A percentile compares a stretch with the other conserved stretches of the same genome.
Conservation (phyloP, 2,797 vertebrate species). For the Enteromius unitaeniatus region DNA sequence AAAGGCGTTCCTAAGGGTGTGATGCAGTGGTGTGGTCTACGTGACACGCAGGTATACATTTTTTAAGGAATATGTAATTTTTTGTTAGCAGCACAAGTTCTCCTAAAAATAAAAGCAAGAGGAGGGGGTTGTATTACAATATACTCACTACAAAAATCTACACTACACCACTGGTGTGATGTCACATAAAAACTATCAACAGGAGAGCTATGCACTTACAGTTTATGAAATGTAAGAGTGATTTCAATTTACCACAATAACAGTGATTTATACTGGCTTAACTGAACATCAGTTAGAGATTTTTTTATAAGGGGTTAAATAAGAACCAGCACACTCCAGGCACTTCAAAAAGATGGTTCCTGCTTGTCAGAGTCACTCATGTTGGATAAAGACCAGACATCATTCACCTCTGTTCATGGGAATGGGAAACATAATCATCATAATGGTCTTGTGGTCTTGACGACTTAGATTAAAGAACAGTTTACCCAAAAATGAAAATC, state of each 20-base stretch:
- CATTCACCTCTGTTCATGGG: slow-evolving; percentile 72
- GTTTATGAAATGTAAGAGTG: background rate
- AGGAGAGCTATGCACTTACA: background rate
- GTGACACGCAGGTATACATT: too few relatives aligned
- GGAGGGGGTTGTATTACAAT: too few relatives aligned
- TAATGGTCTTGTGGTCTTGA: background rate
- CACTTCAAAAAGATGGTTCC: slow-evolving; percentile 34
- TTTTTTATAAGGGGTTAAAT: slow-evolving; percentile 10
- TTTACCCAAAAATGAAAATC: background rate
- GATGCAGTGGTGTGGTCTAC: too few relatives aligned
- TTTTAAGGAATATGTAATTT: too few relatives aligned
- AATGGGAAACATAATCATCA: background rate
- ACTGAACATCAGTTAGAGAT: slow-evolving; percentile 13
- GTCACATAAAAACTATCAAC: too few relatives aligned
- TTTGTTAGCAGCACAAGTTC: too few relatives aligned
- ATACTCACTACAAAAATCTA: too few relatives aligned
- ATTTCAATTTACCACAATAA: background rate
- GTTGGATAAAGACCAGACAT: slow-evolving; percentile 78
- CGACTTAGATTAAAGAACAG: slow-evolving; percentile 6
- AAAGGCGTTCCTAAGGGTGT: too few relatives aligned
- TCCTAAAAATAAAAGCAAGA: too few relatives aligned
- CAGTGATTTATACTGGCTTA: slow-evolving; percentile 6
- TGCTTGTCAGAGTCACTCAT: slow-evolving; percentile 63
- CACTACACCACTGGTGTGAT: too few relatives aligned
- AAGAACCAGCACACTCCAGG: slow-evolving; percentile 3